Evolutionary conservation across 2,888 invertebrate species (phyloP), one percentile per base, ranked within the genome.

Genomic region (Leptinotarsa tumamoca): DNA sequence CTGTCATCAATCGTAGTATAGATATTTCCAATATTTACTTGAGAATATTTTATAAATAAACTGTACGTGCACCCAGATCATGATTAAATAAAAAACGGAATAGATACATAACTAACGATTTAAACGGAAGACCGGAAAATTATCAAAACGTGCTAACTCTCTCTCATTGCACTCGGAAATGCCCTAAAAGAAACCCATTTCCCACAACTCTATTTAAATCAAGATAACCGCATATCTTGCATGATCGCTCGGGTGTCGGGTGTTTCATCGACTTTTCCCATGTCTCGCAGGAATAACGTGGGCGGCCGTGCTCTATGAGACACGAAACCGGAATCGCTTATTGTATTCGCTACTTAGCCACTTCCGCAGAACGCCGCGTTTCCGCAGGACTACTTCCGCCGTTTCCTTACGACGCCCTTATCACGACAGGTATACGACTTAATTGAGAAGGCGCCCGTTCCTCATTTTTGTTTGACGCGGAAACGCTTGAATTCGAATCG

Each of bases 311-410:
- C 80, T 81, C 80, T 82, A 81, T 84, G 84, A 83, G 83, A 84
- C 87, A 87, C 87, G 87, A 86, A 81, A 88, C 88, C 88, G 88
- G 89, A 89, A 88, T 87, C 85, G 86, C 87, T 88, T 85, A 89
- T 89, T 89, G 88, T 88, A 84, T 81, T 85, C 86, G 85, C 88
- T 88, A 88, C 88, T 88, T 88, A 88, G 87, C 87, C 85, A 85
- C 87, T 88, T 88, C 89, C 89, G 87, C 81, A 85, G 86, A 86
- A 83, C 85, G 85, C 84, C 84, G 86, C 86, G 85, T 87, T 89
- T 88, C 88, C 88, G 87, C 86, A 84, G 84, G 82, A 84, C 84
- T 83, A 84, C 86, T 88, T 87, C 87, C 88, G 87, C 82, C 51
- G 86, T 86, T 88, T 87, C 86, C 87, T 88, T 86, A 85, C 82